Base-by-base conservation (phyloP, 2,888 invertebrate species). In the Entomobrya proxima region DNA sequence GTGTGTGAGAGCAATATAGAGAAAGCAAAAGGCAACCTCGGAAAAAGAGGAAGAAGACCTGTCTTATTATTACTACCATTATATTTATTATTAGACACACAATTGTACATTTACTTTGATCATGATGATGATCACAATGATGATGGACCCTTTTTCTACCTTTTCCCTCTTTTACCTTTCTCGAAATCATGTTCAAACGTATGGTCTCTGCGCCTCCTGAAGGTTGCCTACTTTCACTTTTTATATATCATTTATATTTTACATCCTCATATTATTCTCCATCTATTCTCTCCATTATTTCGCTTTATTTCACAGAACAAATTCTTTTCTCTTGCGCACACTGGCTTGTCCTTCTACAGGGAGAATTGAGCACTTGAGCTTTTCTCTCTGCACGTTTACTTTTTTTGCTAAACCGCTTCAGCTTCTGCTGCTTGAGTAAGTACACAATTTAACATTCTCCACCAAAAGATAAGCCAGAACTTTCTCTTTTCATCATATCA, bases 261-360 rank as follows among this genome's bases (percentile, higher is more conserved):
- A 30, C 30, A 74, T 47, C 13, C 18, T 47, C 6, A 69, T 24
- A 44, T 44, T 69, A 40, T 69, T 69, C 21, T 3, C 24, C 1
- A 24, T 44, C 15, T 24, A 37, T 44, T 30, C 61, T 37, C 27
- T 64, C 27, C 58, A 76, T 78, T 78, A 78, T 78, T 78, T 64
- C 69, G 52, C 72, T 81, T 81, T 81, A 72, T 81, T 52, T 81
- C 72, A 44, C 80, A 40, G 52, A 72, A 72, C 64, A 75, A 75
- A 64, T 72, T 81, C 47, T 21, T 81, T 37, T 21, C 7, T 64
- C 40, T 40, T 15, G 2, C 24, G 18, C 27, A 24, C 61, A 11
- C 72, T 58, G 21, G n/a, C 11, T 18, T 47, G 30, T 7, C 80
- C 72, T 76, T 55, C 37, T 58, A 37, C 76, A 37, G 40, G 11